A percentile compares a stretch with the other conserved stretches of the same genome.
phyloP scores from a whole-genome alignment of 2,797 vertebrate genomes.

The Eulemur coronatus region DNA sequence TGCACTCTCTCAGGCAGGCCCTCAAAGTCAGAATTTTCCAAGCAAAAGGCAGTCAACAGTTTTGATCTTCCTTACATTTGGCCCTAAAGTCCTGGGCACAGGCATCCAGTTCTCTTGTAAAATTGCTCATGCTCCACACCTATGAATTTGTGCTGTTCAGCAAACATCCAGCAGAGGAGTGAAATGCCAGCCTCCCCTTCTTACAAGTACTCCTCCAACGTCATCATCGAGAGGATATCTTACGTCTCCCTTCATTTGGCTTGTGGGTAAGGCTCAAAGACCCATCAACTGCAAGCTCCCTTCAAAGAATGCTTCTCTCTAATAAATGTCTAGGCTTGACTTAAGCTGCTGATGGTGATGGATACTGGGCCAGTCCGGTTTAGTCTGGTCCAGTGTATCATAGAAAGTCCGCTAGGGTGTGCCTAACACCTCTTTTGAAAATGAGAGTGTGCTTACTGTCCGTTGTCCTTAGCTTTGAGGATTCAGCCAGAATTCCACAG shows the following conservation, averaged over 20 bases:
- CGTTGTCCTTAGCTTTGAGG: background rate
- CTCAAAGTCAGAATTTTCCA: background rate
- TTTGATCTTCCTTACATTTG: background rate
- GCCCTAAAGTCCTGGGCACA: background rate
- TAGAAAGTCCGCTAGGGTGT: background rate
- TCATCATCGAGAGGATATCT: background rate
- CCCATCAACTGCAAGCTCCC: background rate
- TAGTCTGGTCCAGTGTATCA: background rate
- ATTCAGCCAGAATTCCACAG: slow-evolving; percentile 1
- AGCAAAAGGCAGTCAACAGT: background rate
- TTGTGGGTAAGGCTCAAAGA: background rate
- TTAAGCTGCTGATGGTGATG: background rate
- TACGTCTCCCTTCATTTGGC: background rate
- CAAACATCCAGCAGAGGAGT: background rate
- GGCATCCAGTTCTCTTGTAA: background rate
- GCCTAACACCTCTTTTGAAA: background rate
- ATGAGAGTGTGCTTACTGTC: background rate
- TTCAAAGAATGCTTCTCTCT: background rate
- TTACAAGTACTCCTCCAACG: background rate
- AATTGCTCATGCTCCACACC: background rate
- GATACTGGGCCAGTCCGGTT: background rate
- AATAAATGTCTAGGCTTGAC: background rate
- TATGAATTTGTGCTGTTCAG: background rate
- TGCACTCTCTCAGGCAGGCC: background rate
- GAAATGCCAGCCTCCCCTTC: background rate